A percentile compares a stretch with the other conserved stretches of the same genome.
phyloP scores from a whole-genome alignment of 2,888 invertebrate species.

The Amaurobius ferox region DNA sequence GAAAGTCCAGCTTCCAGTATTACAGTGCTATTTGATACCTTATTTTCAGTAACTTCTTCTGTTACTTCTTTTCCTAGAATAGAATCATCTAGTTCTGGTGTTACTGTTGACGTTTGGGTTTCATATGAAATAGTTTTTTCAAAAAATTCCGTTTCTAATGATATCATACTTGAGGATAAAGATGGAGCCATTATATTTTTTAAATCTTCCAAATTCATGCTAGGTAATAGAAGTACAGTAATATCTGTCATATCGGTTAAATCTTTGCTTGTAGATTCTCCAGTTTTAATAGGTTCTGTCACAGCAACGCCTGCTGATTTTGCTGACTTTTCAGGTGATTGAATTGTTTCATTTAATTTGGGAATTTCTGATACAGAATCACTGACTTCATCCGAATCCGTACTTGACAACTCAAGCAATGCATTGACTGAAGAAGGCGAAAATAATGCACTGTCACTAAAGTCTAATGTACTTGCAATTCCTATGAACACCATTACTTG shows the following conservation, averaged over 20 bases:
- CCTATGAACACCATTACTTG: constrained; percentile 44
- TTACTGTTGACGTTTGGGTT: background rate
- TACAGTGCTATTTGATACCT: background rate
- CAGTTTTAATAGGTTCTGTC: background rate
- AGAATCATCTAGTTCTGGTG: background rate
- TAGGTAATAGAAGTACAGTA: constrained; percentile 47
- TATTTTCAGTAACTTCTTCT: background rate
- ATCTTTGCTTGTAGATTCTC: too few relatives aligned
- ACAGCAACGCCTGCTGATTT: background rate
- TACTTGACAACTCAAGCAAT: too few relatives aligned
- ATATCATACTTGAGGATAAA: background rate
- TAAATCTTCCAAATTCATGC: constrained; percentile 38
- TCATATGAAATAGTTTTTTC: background rate
- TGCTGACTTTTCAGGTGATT: background rate
- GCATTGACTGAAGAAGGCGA: background rate
- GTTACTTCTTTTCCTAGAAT: background rate
- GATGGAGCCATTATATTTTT: constrained; percentile 31
- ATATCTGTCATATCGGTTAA: constrained; percentile 12
- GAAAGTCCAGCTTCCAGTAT: background rate
- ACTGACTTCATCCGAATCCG: too few relatives aligned
- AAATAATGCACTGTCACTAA: background rate
- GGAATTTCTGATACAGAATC: background rate
- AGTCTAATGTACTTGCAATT: constrained; percentile 31
- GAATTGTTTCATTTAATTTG: too few relatives aligned
- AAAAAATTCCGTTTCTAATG: background rate